Evolutionary conservation across 2,113 vertebrate genomes (phyloP).

Genomic region (Pyrgilauda ruficollis): DNA sequence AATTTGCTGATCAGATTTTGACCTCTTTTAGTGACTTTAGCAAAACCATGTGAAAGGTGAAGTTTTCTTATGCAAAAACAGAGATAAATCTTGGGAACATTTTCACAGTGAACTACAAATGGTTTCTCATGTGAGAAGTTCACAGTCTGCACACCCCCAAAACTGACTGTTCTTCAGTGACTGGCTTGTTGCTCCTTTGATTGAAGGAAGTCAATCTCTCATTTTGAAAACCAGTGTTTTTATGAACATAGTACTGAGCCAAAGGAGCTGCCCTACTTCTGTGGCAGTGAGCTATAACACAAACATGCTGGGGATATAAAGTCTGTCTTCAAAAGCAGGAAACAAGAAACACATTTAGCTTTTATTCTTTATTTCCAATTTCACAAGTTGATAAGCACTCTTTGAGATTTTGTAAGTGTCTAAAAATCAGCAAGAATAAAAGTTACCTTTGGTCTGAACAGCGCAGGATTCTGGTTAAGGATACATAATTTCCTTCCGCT

Average conservation of each 20-base stretch:
- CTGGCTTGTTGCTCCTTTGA: neutral
- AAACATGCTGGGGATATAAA: neutral
- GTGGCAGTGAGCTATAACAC: neutral
- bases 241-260: neutral
- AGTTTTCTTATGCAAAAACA: neutral
- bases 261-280: neutral
- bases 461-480: slow-evolving; percentile 88
- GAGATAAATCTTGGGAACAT: neutral
- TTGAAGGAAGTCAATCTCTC: neutral
- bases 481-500: slow-evolving; percentile 91
- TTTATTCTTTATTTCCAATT: neutral
- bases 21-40: neutral
- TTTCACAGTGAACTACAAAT: neutral
- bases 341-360: neutral
- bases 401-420: neutral
- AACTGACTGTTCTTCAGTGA: neutral
- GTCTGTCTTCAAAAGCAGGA: neutral
- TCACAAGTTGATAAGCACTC: neutral
- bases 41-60: neutral
- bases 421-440: neutral
- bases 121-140: neutral
- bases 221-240: neutral
- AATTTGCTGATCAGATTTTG: neutral
- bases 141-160: neutral
- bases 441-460: slow-evolving; percentile 89